A percentile compares a stretch with the other conserved stretches of the same genome.
Evolutionary conservation across 2,113 vertebrate species (phyloP).

Genomic region (Mola mola): DNA sequence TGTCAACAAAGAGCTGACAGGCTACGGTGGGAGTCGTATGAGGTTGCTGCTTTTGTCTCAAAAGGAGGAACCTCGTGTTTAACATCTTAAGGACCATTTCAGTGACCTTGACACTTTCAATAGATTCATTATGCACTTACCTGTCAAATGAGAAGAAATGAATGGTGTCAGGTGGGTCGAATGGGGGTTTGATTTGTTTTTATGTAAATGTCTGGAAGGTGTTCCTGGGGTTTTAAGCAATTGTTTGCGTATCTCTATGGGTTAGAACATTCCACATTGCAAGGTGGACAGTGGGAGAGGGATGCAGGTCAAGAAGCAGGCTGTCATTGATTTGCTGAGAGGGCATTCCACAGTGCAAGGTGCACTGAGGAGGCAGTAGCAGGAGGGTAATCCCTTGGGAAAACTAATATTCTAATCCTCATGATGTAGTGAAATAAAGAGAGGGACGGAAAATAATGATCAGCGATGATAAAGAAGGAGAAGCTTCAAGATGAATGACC

Average conservation of each 20-base stretch:
- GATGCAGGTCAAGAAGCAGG: conserved; percentile 25
- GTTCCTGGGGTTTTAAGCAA: conserved; percentile 49
- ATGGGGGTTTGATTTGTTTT: conserved; percentile 14
- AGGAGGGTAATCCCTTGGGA: conserved; percentile 42
- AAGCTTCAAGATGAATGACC: conserved; percentile 43
- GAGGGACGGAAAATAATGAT: not conserved
- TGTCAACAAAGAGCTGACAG: conserved; percentile 62
- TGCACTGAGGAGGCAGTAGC: conserved; percentile 46
- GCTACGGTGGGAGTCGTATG: conserved; percentile 50
- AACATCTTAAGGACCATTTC: conserved; percentile 13
- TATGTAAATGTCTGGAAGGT: conserved; percentile 41
- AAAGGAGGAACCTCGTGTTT: not conserved
- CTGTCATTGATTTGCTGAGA: conserved; percentile 57
- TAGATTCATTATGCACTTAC: conserved; percentile 6
- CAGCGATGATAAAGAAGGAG: too few species aligned
- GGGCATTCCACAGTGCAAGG: conserved; percentile 78
- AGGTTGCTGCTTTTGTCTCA: conserved; percentile 28
- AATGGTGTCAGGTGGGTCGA: not conserved
- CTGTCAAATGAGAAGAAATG: conserved; percentile 11
- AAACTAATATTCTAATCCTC: conserved; percentile 19
- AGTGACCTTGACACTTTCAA: conserved; percentile 2
- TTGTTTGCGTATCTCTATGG: conserved; percentile 44
- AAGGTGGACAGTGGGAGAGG: conserved; percentile 67
- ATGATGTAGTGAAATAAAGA: conserved; percentile 14
- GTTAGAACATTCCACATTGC: conserved; percentile 71